phyloP scores from a whole-genome alignment of 2,113 vertebrate species.

The Neolamprologus falcicula region DNA sequence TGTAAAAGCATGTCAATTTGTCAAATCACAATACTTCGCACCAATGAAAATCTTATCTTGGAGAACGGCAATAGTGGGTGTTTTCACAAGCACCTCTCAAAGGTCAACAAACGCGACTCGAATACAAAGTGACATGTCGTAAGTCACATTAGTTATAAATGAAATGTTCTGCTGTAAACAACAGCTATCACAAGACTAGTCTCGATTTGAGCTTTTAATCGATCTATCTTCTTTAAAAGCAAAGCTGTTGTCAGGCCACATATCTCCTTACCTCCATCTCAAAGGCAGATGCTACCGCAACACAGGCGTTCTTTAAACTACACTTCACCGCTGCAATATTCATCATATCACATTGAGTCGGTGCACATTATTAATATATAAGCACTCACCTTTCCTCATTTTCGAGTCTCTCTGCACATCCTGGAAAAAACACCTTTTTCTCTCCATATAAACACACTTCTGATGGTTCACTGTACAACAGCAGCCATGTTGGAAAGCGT shows the following conservation, averaged over 20 bases:
- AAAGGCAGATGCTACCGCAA: conserved; percentile 23
- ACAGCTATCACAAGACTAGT: neutral
- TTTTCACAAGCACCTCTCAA: neutral
- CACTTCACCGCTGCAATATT: neutral
- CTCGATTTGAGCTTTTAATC: neutral
- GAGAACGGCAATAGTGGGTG: neutral
- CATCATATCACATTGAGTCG: neutral
- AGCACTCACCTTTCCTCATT: conserved; percentile 1
- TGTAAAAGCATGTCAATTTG: neutral
- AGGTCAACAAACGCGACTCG: neutral
- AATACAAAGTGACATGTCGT: neutral
- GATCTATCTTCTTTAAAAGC: neutral
- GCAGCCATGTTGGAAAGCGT: conserved; percentile 56
- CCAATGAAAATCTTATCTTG: neutral
- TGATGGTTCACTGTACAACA: neutral
- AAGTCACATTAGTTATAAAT: neutral
- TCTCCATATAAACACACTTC: neutral
- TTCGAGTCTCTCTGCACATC: neutral
- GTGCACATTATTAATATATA: neutral
- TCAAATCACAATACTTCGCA: neutral
- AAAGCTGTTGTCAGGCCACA: neutral
- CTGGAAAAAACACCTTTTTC: neutral
- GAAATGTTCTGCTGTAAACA: neutral
- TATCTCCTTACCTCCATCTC: conserved; percentile 1
- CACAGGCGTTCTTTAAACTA: neutral